Percentiles rank a stretch among this genome's conserved stretches.
These are phyloP conservation scores for Sorex fumeus DNA, from an alignment of 2,113 vertebrate genomes.

Conservation along the genomic window DNA sequence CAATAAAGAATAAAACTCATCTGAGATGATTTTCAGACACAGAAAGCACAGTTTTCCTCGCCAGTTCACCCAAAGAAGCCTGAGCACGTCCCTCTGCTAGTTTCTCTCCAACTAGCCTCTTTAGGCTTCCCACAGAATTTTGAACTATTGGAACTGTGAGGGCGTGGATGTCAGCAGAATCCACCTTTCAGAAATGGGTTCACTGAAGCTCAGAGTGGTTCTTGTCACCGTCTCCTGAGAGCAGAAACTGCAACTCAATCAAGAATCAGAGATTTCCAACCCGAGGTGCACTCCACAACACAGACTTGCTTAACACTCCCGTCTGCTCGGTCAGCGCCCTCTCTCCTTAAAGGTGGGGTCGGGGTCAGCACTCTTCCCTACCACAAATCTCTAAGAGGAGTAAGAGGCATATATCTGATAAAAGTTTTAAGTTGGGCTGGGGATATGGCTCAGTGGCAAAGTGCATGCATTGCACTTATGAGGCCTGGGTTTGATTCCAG, in stretches of 20 bases:
- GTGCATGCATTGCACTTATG: no score
- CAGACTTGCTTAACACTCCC: background rate
- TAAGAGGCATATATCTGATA: slow-evolving; percentile 3
- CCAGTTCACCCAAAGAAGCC: slow-evolving; percentile 14
- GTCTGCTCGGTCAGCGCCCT: background rate
- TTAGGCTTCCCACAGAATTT: slow-evolving; percentile 54
- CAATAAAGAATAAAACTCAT: background rate
- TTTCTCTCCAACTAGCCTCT: slow-evolving; percentile 43
- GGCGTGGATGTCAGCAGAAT: slow-evolving; percentile 10
- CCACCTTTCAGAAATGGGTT: slow-evolving; percentile 39
- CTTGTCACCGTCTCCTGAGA: background rate
- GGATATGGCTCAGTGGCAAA: no score
- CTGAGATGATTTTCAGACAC: slow-evolving; percentile 6
- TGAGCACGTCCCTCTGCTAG: background rate
- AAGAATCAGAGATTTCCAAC: slow-evolving; percentile 19
- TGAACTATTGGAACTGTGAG: slow-evolving; percentile 15
- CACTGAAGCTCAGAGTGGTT: background rate
- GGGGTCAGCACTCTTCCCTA: background rate
- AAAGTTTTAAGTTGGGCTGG: no score
- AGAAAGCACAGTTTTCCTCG: slow-evolving; percentile 31
- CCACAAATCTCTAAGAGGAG: background rate
- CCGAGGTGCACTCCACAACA: background rate
- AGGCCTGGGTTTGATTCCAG: no score
- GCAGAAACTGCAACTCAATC: slow-evolving; percentile 12
- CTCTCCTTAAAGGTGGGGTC: slow-evolving; percentile 2